Evolutionary conservation across 2,797 vertebrate species (phyloP).

Genomic region (Lacerta viridis): DNA sequence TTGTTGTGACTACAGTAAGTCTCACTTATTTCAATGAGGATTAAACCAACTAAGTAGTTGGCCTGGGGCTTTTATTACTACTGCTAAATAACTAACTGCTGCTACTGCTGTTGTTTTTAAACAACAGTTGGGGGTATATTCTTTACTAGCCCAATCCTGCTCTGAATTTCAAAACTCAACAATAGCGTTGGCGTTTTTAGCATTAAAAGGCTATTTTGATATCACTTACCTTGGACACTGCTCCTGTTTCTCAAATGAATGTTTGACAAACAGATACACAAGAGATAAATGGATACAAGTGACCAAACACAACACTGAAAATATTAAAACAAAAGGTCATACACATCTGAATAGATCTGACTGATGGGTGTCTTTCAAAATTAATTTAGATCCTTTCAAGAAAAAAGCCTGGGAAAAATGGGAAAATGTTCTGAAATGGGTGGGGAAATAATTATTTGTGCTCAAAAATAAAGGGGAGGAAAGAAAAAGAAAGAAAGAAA

Average conservation of each 20-base stretch:
- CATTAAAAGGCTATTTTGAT: slow-evolving; percentile 66
- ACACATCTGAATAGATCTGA: slow-evolving; percentile 68
- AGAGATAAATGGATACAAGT: slow-evolving; percentile 58
- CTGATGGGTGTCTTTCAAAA: slow-evolving; percentile 66
- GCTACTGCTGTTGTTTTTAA: background rate
- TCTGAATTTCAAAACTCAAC: slow-evolving; percentile 38
- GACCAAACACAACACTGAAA: slow-evolving; percentile 65
- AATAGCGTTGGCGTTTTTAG: slow-evolving; percentile 45
- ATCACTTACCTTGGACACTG: slow-evolving; percentile 82
- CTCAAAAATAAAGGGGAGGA: slow-evolving; percentile 49
- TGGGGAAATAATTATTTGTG: slow-evolving; percentile 66
- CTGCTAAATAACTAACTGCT: background rate
- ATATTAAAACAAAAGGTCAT: slow-evolving; percentile 54
- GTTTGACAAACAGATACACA: slow-evolving; percentile 68
- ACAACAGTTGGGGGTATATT: background rate
- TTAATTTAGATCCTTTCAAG: slow-evolving; percentile 67
- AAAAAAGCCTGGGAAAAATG: slow-evolving; percentile 76
- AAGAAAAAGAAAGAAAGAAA: slow-evolving; percentile 36
- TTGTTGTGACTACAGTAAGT: background rate
- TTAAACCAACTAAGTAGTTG: background rate
- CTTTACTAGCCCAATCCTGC: background rate
- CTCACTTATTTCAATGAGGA: background rate
- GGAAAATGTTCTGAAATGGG: slow-evolving; percentile 72
- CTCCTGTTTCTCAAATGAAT: slow-evolving; percentile 75
- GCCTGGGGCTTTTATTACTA: background rate